A percentile compares a stretch with the other conserved stretches of the same genome.
phyloP scores from a whole-genome alignment of 2,888 invertebrate genomes.

The Habroteleia sp. region DNA sequence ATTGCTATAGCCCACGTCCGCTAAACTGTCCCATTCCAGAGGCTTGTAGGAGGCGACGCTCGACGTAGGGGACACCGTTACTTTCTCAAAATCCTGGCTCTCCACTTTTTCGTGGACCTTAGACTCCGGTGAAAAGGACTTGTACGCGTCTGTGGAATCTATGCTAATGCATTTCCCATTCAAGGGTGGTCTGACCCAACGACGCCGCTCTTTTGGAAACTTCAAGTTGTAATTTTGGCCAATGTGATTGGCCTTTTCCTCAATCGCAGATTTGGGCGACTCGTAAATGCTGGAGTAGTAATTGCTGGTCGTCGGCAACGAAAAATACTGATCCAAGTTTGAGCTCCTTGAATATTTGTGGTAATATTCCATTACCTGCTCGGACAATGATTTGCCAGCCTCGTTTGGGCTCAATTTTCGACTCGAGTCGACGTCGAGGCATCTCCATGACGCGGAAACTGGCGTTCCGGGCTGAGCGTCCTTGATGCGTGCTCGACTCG shows the following conservation, averaged over 20 bases:
- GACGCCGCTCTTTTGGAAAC: slow-evolving; percentile 75
- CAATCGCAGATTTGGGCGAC: slow-evolving; percentile 63
- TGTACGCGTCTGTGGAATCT: slow-evolving; percentile 68
- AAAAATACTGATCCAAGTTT: slow-evolving; percentile 87
- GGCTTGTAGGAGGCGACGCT: slow-evolving; percentile 88
- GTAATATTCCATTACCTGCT: slow-evolving; percentile 85
- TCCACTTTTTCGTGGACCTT: slow-evolving; percentile 72
- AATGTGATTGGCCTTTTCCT: slow-evolving; percentile 66
- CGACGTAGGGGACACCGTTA: slow-evolving; percentile 86
- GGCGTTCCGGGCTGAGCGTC: slow-evolving; percentile 11
- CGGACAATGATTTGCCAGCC: slow-evolving; percentile 70
- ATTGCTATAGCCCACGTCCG: slow-evolving; percentile 90
- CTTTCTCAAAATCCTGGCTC: slow-evolving; percentile 75
- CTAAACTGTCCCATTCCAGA: slow-evolving; percentile 93
- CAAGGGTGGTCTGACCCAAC: slow-evolving; percentile 79
- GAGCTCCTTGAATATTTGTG: slow-evolving; percentile 86
- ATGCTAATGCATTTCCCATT: slow-evolving; percentile 76
- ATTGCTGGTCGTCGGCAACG: slow-evolving; percentile 68
- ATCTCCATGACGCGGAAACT: slow-evolving; percentile 59
- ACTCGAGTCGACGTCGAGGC: slow-evolving; percentile 43
- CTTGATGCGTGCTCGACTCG: slow-evolving; percentile 28
- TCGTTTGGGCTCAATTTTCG: slow-evolving; percentile 12
- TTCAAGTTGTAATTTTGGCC: slow-evolving; percentile 69
- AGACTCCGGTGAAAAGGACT: slow-evolving; percentile 68
- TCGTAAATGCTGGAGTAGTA: slow-evolving; percentile 72